Conservation (phyloP, 2,888 invertebrate genomes). For the Machimus rusticus region DNA sequence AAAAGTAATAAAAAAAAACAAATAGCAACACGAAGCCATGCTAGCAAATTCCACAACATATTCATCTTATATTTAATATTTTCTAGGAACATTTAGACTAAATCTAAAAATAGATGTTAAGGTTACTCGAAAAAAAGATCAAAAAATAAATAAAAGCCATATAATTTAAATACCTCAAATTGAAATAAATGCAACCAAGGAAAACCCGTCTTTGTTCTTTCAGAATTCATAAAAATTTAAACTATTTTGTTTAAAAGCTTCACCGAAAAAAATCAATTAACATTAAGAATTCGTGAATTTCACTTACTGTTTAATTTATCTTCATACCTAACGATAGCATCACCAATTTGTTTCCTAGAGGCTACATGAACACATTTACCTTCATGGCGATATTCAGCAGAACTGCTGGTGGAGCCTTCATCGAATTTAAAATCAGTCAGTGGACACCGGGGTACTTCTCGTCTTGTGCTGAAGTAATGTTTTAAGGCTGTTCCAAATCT, state of each 20-base stretch:
- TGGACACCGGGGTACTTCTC: constrained; percentile 52
- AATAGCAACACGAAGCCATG: background rate
- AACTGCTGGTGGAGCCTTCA: constrained; percentile 47
- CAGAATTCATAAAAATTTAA: background rate
- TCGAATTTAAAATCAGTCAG: background rate
- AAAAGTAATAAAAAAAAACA: background rate
- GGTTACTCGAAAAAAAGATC: background rate
- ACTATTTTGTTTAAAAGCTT: background rate
- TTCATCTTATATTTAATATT: background rate
- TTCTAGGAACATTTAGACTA: background rate
- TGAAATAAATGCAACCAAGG: constrained; percentile 11
- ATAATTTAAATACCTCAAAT: background rate
- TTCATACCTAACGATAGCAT: constrained; percentile 62
- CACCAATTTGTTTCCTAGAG: constrained; percentile 64
- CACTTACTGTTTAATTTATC: constrained; percentile 51
- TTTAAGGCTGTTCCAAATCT: constrained; percentile 65
- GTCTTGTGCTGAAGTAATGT: constrained; percentile 49
- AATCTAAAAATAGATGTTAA: background rate
- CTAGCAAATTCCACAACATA: background rate
- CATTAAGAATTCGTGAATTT: constrained; percentile 11
- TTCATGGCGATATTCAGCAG: constrained; percentile 47
- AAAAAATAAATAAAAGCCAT: background rate
- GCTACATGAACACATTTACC: constrained; percentile 65
- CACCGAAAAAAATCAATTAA: background rate
- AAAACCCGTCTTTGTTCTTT: constrained; percentile 1